These are phyloP conservation scores for Notamacropus eugenii DNA, from an alignment of 2,797 vertebrate species.

Conservation along the genomic window DNA sequence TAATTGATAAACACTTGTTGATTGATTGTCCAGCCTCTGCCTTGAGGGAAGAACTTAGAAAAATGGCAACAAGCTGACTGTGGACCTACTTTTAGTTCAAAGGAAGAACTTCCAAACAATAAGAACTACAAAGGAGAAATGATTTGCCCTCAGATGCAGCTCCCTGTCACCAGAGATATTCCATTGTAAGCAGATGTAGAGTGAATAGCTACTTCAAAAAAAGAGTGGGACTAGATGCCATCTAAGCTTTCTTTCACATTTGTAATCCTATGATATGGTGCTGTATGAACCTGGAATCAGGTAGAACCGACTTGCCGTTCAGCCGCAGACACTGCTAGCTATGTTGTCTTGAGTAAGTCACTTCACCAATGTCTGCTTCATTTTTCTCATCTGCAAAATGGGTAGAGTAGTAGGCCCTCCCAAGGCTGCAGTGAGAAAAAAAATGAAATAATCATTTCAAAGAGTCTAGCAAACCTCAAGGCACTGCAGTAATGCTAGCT, in stretches of 20 bases:
- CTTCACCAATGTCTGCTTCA: background rate
- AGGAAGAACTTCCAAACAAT: background rate
- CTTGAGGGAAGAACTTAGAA: background rate
- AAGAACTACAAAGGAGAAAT: background rate
- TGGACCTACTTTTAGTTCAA: background rate
- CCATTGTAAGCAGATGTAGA: background rate
- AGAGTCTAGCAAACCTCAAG: background rate
- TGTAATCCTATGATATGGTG: background rate
- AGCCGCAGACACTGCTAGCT: background rate
- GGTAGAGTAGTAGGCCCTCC: background rate
- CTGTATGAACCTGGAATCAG: background rate
- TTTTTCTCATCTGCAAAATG: background rate
- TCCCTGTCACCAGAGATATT: background rate
- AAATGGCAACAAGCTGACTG: background rate
- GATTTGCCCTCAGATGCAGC: background rate
- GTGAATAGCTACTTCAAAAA: background rate
- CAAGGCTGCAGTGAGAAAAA: background rate
- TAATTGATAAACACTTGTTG: background rate
- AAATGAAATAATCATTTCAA: background rate
- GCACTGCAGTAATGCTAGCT: background rate
- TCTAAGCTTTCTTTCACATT: background rate
- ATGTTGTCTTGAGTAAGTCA: background rate
- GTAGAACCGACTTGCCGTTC: background rate
- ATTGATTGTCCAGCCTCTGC: background rate
- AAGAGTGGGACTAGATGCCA: background rate